Conservation (phyloP, 2,797 vertebrate genomes). For the Spondyliosoma cantharus region DNA sequence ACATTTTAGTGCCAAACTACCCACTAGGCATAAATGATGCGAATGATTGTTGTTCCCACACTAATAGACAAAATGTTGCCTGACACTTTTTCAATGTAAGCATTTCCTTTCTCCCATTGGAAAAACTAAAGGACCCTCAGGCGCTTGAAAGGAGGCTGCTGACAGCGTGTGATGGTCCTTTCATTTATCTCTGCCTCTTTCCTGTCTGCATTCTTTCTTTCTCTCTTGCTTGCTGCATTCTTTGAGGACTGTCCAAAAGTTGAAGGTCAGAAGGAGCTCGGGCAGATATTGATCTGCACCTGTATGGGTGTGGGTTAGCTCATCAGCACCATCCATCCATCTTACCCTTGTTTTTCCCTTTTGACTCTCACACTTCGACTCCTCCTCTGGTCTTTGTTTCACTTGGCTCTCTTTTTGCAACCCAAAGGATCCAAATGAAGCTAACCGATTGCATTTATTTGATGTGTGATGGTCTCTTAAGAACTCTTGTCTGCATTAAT, state of each 20-base stretch:
- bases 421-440: slow-evolving; percentile 67
- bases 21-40: too few relatives aligned
- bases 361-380: slow-evolving; percentile 36
- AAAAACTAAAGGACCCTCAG: slow-evolving; percentile 50
- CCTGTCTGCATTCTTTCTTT: slow-evolving; percentile 34
- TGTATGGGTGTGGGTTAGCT: slow-evolving; percentile 64
- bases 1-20: too few relatives aligned
- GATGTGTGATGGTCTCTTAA: slow-evolving; percentile 38
- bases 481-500: slow-evolving; percentile 15
- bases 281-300: slow-evolving; percentile 71
- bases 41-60: slow-evolving; percentile 16
- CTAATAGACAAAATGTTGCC: slow-evolving; percentile 52
- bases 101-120: slow-evolving; percentile 43
- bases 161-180: slow-evolving; percentile 57
- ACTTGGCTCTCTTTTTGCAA: slow-evolving; percentile 22
- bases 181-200: slow-evolving; percentile 62
- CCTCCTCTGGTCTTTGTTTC: slow-evolving; percentile 32
- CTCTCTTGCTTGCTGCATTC: slow-evolving; percentile 27
- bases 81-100: slow-evolving; percentile 57
- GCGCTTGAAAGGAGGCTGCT: slow-evolving; percentile 57
- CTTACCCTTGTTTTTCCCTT: slow-evolving; percentile 60
- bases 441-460: slow-evolving; percentile 61
- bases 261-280: slow-evolving; percentile 65
- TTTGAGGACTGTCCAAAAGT: slow-evolving; percentile 64
- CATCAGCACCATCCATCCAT: slow-evolving; percentile 62